Evolutionary conservation across 2,797 vertebrate species (phyloP), one percentile per base, ranked within the genome.

Genomic region (Myiothlypis chrysogaster): DNA sequence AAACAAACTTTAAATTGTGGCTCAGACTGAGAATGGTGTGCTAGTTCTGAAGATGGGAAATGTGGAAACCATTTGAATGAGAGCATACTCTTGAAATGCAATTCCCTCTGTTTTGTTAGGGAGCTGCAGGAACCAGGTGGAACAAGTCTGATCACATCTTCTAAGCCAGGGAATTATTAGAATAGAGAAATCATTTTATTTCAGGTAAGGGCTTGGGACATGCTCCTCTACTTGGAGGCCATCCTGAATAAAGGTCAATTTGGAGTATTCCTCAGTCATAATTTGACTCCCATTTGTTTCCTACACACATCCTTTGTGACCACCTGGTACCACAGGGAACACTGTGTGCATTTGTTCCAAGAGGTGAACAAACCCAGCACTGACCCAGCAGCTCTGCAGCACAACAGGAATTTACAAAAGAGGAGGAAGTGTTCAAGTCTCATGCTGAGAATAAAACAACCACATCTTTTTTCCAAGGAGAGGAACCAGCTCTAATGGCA

Each of bases 181-280:
- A 64, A 53, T 6, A 76, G 12, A 72, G 30, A 84, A 84, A 73
- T 41, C 1, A 22, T 27, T 76, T 75, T 59, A 64, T 47, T 84
- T 84, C 63, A 73, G 5, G 4, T 27, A 50, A 76, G 75, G 4
- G 6, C 28, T 28, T 44, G 20, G 15, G 32, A 77, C 6, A 22
- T 0, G 0, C 8, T 75, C 23, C 27, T 90, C 53, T 25, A 21
- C 14, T 37, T 2, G 0, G 39, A 86, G 14, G 6, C 24, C 18
- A 24, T 32, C n/a, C 10, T 41, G 25, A 0, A 37, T 37, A 34
- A 56, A 32, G 14, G 30, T 53, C 4, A 39, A 1, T 82, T 84
- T 41, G 47, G 24, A 22, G 32, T 8, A n/a, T 12, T 22, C 41
- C 23, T 49, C 27, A 77, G 19, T 4, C 37, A 87, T 44, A 76